Base-by-base conservation (phyloP, 2,113 vertebrate genomes). In the Seriola aureovittata region DNA sequence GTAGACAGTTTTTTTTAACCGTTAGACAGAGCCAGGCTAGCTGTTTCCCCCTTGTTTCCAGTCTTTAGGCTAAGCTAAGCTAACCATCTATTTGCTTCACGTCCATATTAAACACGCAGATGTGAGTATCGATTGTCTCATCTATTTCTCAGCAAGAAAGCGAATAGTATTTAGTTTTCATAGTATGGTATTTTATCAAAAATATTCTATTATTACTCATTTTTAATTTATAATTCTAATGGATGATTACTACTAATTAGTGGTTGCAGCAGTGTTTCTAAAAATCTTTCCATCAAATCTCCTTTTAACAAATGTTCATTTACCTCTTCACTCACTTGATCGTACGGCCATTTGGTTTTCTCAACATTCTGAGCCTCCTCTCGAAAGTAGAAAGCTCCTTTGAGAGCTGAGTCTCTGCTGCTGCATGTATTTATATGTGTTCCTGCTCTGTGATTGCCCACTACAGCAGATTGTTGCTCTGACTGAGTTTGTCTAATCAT, bases 401-500 rank as follows among this genome's bases (percentile, higher is more conserved):
- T 71, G 36, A 40, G 70, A 34, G 54, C 50, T 14, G 54, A 74
- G 55, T 32, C 63, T 46, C 71, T 16, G 40, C 52, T 57, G 59
- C 38, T 82, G 69, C 54, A 55, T 85, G 69, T 73, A 82, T 86
- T 73, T 81, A 59, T 80, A 72, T 40, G 42, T 77, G 52, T 66
- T 75, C 57, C 69, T 80, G 68, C 62, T 1, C 78, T 75, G 55
- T 88, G 84, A 90, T 83, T 88, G 90, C 78, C 78, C 67, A 16
- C 69, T 79, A 71, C 75, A 54, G 21, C 65, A 59, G 60, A 87
- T 75, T 55, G 64, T 84, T 88, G 80, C 91, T 73, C 75, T 44
- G 32, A 66, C 57, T 42, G 36, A 87, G 36, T 81, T 88, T 78
- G 84, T 93, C 81, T 92, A 90, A 93, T 92, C 89, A 93, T 70